Conservation (phyloP, 2,113 vertebrate genomes). For the Cynoglossus semilaevis region DNA sequence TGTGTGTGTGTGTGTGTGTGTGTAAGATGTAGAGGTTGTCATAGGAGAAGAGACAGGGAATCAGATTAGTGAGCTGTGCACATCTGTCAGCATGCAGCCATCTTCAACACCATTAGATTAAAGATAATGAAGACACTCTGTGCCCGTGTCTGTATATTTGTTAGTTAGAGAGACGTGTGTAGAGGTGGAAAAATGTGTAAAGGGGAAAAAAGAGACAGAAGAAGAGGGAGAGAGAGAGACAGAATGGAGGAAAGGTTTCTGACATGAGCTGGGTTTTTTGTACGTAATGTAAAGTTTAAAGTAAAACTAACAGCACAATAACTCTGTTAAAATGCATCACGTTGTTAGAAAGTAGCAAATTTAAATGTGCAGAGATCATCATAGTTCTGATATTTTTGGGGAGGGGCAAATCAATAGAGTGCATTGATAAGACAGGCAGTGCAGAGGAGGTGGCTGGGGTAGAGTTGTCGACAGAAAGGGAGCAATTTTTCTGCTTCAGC, state of each 20-base stretch:
- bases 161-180: slow-evolving; percentile 24
- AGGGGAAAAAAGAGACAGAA: slow-evolving; percentile 18
- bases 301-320: too few species aligned
- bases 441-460: slow-evolving; percentile 18
- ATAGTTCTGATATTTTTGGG: too few species aligned
- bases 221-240: slow-evolving; percentile 3
- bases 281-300: too few species aligned
- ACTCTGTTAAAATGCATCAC: too few species aligned
- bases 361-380: too few species aligned
- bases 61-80: slow-evolving; percentile 71
- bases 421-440: slow-evolving; percentile 24
- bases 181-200: background rate
- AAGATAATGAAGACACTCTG: slow-evolving; percentile 67
- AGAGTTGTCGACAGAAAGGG: slow-evolving; percentile 44
- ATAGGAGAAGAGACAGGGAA: slow-evolving; percentile 67
- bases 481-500: slow-evolving; percentile 61
- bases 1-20: slow-evolving; percentile 16
- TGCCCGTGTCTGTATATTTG: slow-evolving; percentile 58
- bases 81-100: slow-evolving; percentile 71
- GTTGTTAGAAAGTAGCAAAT: too few species aligned
- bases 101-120: slow-evolving; percentile 72
- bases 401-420: slow-evolving; percentile 1
- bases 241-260: slow-evolving; percentile 27
- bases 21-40: slow-evolving; percentile 66
- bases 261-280: slow-evolving; percentile 39